phyloP scores from a whole-genome alignment of 2,113 vertebrate species.

The Eublepharis macularius region DNA sequence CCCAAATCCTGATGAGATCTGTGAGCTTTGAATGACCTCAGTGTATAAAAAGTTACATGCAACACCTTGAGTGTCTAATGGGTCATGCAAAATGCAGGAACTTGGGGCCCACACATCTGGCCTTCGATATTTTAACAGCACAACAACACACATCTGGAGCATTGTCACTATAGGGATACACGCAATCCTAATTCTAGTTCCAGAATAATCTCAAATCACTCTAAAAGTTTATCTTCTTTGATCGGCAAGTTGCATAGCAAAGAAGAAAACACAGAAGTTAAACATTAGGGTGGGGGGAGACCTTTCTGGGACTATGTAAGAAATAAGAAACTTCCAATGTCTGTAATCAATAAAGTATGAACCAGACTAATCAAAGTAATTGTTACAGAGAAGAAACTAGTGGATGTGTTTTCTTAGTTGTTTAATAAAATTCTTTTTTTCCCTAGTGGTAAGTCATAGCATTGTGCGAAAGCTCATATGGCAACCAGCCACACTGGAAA shows the following conservation, averaged over 20 bases:
- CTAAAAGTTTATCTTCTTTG: not conserved
- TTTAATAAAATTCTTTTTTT: constrained; percentile 46
- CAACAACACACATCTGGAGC: not conserved
- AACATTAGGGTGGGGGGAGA: not conserved
- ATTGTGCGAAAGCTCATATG: constrained; percentile 21
- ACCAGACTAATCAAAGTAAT: constrained; percentile 18
- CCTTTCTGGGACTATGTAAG: not conserved
- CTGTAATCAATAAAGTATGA: constrained; percentile 5
- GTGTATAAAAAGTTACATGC: not conserved
- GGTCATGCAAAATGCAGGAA: not conserved
- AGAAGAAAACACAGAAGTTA: not conserved
- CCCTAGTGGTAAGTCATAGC: not conserved
- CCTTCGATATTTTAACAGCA: not conserved
- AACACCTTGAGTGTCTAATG: not conserved
- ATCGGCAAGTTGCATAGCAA: not conserved
- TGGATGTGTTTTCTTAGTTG: constrained; percentile 41
- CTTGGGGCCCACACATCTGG: not conserved
- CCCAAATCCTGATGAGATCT: not conserved
- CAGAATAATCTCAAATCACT: not conserved
- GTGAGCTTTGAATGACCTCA: not conserved
- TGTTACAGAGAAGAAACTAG: constrained; percentile 38
- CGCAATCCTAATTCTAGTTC: not conserved
- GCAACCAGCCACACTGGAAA: not conserved
- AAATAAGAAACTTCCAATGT: not conserved
- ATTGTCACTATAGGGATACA: not conserved